Conservation (phyloP, 2,888 invertebrate species). For the Aspidiotus destructor region DNA sequence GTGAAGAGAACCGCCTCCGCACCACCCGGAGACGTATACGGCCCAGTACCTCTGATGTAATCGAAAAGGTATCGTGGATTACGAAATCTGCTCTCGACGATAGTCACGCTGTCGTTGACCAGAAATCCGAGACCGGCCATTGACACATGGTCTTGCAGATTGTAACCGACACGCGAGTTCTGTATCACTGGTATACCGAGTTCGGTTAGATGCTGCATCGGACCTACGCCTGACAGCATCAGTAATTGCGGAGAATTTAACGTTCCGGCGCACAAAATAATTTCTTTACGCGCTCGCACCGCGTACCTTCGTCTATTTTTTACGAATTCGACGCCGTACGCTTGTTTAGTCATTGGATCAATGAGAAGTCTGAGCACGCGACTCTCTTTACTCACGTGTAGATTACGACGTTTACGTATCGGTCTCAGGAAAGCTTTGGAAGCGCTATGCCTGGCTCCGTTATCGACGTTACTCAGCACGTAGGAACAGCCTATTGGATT, state of each 20-base stretch:
- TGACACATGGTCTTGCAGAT: slow-evolving; percentile 44
- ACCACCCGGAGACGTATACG: slow-evolving; percentile 44
- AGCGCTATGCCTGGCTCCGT: slow-evolving; percentile 56
- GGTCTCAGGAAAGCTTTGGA: slow-evolving; percentile 56
- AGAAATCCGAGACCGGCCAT: slow-evolving; percentile 42
- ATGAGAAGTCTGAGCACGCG: slow-evolving; percentile 57
- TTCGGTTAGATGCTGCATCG: slow-evolving; percentile 41
- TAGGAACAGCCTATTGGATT: slow-evolving; percentile 51
- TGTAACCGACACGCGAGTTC: slow-evolving; percentile 44
- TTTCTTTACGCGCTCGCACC: slow-evolving; percentile 61
- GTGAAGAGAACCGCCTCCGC: slow-evolving; percentile 45
- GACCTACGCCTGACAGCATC: slow-evolving; percentile 67
- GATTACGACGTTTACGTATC: slow-evolving; percentile 42
- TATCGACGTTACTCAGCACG: slow-evolving; percentile 58
- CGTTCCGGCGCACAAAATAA: slow-evolving; percentile 75
- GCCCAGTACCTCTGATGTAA: slow-evolving; percentile 42
- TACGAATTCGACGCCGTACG: slow-evolving; percentile 45
- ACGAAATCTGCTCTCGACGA: slow-evolving; percentile 38
- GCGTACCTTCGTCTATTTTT: slow-evolving; percentile 36
- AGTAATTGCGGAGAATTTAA: slow-evolving; percentile 82
- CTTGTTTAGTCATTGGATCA: slow-evolving; percentile 51
- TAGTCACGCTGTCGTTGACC: slow-evolving; percentile 39
- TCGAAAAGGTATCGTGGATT: slow-evolving; percentile 41
- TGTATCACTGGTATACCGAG: slow-evolving; percentile 42
- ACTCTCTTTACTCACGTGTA: slow-evolving; percentile 31